Conservation (phyloP, 2,888 invertebrate genomes). For the Pheosia tremula region DNA sequence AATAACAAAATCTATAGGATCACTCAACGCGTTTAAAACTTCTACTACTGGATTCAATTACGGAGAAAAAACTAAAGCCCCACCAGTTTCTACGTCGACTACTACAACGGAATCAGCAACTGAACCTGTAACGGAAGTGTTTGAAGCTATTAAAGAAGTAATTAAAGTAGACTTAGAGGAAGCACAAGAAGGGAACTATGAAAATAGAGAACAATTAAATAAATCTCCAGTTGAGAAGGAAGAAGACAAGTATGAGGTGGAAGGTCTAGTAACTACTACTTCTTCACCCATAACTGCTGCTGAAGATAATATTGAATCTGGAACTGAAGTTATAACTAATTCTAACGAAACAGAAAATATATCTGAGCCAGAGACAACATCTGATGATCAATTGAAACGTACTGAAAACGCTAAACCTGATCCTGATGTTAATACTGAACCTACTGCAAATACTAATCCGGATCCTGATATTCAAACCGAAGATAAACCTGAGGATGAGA, state of each 20-base stretch:
- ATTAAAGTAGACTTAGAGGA: constrained; percentile 9
- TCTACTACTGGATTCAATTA: constrained; percentile 60
- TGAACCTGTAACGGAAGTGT: constrained; percentile 40
- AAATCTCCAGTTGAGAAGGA: constrained; percentile 29
- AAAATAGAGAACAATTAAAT: constrained; percentile 16
- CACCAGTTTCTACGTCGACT: constrained; percentile 19
- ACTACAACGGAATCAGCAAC: constrained; percentile 42
- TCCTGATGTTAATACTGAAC: constrained; percentile 4
- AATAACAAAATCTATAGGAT: constrained; percentile 52
- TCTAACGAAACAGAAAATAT: constrained; percentile 11
- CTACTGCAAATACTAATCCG: background rate
- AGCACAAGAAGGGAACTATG: constrained; percentile 10
- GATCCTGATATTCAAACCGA: background rate
- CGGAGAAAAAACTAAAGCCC: constrained; percentile 61
- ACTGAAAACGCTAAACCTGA: background rate
- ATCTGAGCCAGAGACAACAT: background rate
- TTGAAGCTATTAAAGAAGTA: constrained; percentile 40
- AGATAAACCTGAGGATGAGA: constrained; percentile 5
- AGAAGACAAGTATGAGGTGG: constrained; percentile 27
- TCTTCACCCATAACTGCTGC: constrained; percentile 7
- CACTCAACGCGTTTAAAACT: constrained; percentile 44
- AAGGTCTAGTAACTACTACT: constrained; percentile 17
- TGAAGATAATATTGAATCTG: background rate
- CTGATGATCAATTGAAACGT: background rate
- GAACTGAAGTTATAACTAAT: constrained; percentile 1